These are phyloP conservation scores for Thomomys bottae DNA, from an alignment of 2,113 vertebrate species.

Conservation along the genomic window DNA sequence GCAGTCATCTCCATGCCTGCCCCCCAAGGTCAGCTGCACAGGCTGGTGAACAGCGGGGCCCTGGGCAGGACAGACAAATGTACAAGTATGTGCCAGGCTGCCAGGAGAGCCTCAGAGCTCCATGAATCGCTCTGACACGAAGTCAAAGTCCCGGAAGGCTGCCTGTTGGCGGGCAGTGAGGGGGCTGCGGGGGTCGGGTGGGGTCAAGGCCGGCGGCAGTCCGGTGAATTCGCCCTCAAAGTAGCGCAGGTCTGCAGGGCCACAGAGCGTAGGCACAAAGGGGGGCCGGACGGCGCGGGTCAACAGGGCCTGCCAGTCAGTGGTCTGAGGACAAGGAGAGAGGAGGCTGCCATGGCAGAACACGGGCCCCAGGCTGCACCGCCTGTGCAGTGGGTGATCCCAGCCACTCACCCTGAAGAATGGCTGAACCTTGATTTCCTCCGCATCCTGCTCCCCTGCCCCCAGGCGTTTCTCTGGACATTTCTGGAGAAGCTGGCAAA, in stretches of 20 bases:
- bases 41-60: too few species aligned
- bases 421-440: conserved; percentile 93
- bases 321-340: conserved; percentile 82
- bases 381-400: fast-evolving
- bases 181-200: conserved; percentile 82
- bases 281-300: conserved; percentile 89
- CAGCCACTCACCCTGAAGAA: conserved; percentile 91
- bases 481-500: conserved; percentile 92
- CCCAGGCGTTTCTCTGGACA: conserved; percentile 93
- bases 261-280: conserved; percentile 89
- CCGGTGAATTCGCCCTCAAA: conserved; percentile 95
- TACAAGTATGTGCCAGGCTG: not conserved
- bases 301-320: conserved; percentile 93
- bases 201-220: conserved; percentile 90
- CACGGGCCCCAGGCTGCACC: fast-evolving
- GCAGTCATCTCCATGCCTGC: too few species aligned
- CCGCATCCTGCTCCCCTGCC: conserved; percentile 91
- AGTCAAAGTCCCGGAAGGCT: conserved; percentile 93
- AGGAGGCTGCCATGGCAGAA: not conserved
- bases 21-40: too few species aligned
- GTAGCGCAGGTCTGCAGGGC: conserved; percentile 89
- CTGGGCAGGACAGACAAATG: too few species aligned
- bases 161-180: conserved; percentile 89
- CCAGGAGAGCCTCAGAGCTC: conserved; percentile 64
- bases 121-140: conserved; percentile 87